These are phyloP conservation scores for Malaclemys terrapin DNA, from an alignment of 2,113 vertebrate species.

Conservation along the genomic window DNA sequence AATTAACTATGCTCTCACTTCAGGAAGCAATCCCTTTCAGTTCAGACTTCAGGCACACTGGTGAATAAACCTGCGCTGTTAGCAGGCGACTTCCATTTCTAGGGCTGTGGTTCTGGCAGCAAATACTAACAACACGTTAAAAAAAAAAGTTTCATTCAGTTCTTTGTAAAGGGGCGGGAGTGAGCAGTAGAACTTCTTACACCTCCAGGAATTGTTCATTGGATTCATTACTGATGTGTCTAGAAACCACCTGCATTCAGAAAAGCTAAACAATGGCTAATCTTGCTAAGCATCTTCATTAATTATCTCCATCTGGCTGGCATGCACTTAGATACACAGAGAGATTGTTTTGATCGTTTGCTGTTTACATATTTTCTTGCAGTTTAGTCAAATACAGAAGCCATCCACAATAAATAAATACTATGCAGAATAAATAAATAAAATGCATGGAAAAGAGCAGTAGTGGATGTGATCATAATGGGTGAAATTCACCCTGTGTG, in stretches of 20 bases:
- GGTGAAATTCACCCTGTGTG: neutral
- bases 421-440: neutral
- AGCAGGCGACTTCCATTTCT: neutral
- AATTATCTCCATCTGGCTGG: slow-evolving; percentile 72
- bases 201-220: slow-evolving; percentile 47
- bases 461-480: accelerated
- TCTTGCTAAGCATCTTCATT: slow-evolving; percentile 68
- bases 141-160: neutral
- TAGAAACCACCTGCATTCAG: slow-evolving; percentile 68
- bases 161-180: neutral
- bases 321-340: slow-evolving; percentile 17
- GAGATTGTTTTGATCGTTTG: slow-evolving; percentile 61
- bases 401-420: slow-evolving; percentile 41
- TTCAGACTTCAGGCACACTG: neutral
- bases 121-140: neutral
- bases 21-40: neutral
- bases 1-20: neutral
- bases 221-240: slow-evolving; percentile 28
- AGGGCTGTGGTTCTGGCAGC: neutral
- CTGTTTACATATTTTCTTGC: slow-evolving; percentile 56
- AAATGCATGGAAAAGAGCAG: neutral
- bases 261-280: neutral
- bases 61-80: accelerated
- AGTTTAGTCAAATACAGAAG: slow-evolving; percentile 43
- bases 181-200: neutral